Base-by-base conservation (phyloP, 2,113 vertebrate genomes). In the Cyprinus carpio region DNA sequence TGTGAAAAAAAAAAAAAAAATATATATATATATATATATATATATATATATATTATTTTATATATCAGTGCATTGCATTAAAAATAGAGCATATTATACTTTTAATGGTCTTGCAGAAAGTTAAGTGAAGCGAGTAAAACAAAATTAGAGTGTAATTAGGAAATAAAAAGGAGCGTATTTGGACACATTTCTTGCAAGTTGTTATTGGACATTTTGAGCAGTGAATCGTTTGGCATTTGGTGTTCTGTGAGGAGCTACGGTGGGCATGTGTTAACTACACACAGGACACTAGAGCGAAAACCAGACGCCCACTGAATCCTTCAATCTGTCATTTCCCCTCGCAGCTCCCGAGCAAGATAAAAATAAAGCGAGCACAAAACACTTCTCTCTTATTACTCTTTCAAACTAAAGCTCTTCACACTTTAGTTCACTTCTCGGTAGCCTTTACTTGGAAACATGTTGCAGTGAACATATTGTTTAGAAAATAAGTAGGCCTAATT, bases 261-360 rank as follows among this genome's bases (percentile, higher is more conserved):
- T 88, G 85, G 82, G 88, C 90, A 79, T 86, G 87, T 90, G 90
- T 82, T 87, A 86, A 81, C 92, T 91, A 91, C 92, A 91, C 88
- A 31, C 31, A 87, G 91, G 91, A 91, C 90, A 82, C 88, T 87
- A 77, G 87, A 88, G 86, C 91, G 89, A 92, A 89, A 92, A 90
- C 88, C 87, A 87, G 65, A 90, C 92, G 69, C 93, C 93, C 91
- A 94, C 92, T 80, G 85, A n/a, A 87, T 89, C 85, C 90, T 82
- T 90, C 91, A 90, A 69, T 90, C 92, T 93, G 93, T 91, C 92
- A 93, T 89, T 89, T 91, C 90, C 90, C 90, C 88, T 92, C 87
- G 84, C 80, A 56, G 88, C 86, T 92, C 91, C 91, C 92, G 85
- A 86, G 69, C 25, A 56, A 88, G 91, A 92, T 93, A 93, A 91